Conservation (phyloP, 2,888 invertebrate species). For the Caenorhabditis virilis region DNA sequence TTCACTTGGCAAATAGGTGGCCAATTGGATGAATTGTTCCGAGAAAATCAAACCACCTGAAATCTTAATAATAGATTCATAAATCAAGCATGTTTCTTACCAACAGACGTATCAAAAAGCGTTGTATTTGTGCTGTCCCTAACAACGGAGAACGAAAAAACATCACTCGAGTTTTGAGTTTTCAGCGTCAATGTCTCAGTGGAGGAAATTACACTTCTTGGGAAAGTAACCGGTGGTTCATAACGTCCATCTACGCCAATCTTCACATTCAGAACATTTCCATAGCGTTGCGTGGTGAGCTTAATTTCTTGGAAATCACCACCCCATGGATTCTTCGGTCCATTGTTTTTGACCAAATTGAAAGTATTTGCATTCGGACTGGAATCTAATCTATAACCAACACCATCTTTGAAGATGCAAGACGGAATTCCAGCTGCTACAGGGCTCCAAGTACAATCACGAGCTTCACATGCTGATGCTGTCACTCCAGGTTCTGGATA, state of each 20-base stretch:
- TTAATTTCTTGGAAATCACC: constrained; percentile 38
- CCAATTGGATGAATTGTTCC: constrained; percentile 65
- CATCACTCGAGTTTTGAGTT: constrained; percentile 19
- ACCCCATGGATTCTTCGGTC: constrained; percentile 56
- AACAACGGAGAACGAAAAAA: constrained; percentile 55
- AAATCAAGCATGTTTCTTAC: too few relatives aligned
- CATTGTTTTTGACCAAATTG: constrained; percentile 40
- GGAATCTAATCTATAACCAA: constrained; percentile 49
- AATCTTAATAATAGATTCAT: neutral
- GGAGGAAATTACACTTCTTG: constrained; percentile 18
- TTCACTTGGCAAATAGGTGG: constrained; percentile 59
- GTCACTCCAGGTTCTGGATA: too few relatives aligned
- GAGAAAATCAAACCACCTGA: constrained; percentile 63
- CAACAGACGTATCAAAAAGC: constrained; percentile 63
- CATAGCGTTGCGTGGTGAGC: constrained; percentile 39
- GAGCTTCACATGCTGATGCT: constrained; percentile 48
- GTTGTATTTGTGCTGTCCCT: constrained; percentile 40
- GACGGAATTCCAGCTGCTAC: constrained; percentile 41
- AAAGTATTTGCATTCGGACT: constrained; percentile 20
- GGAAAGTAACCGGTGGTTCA: constrained; percentile 54
- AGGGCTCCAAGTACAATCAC: constrained; percentile 58
- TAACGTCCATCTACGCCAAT: constrained; percentile 48
- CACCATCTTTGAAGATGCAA: constrained; percentile 52
- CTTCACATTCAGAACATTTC: constrained; percentile 48
- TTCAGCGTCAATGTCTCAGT: constrained; percentile 42